Conservation (phyloP, 1,140 invertebrate species). For the Bombyx mandarina region DNA sequence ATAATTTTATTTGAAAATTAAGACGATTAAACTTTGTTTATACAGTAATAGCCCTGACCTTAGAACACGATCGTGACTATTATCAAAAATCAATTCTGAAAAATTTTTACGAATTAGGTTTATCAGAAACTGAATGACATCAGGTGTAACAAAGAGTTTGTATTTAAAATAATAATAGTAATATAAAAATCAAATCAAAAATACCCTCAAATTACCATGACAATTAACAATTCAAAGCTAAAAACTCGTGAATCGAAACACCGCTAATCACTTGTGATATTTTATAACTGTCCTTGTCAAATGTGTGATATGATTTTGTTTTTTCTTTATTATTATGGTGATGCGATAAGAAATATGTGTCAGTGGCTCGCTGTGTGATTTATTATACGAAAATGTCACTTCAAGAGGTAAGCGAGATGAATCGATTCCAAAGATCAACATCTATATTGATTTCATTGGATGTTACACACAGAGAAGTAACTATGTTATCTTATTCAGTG, state of each 20-base stretch:
- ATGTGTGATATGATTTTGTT: conserved; percentile 25
- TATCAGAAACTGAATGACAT: no score
- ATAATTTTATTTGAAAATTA: conserved; percentile 45
- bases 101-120: no score
- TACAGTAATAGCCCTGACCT: conserved; percentile 28
- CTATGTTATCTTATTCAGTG: no score
- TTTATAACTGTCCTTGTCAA: conserved; percentile 15
- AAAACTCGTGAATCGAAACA: no score
- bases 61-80: conserved; percentile 32
- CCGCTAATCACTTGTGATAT: no score
- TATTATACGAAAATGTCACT: conserved; percentile 45
- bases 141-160: no score
- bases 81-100: conserved; percentile 4
- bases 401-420: conserved; percentile 42
- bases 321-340: conserved; percentile 9
- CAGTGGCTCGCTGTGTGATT: conserved; percentile 30
- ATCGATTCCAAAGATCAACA: conserved; percentile 2
- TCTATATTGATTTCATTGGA: no score
- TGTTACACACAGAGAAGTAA: no score
- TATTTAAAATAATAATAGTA: no score
- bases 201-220: no score
- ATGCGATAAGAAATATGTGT: conserved; percentile 44
- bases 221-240: no score
- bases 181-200: no score
- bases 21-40: conserved; percentile 30